Percentiles rank a stretch among this genome's conserved stretches.
These are phyloP conservation scores for Adela reaumurella DNA, from an alignment of 2,888 invertebrate species.

Conservation along the genomic window DNA sequence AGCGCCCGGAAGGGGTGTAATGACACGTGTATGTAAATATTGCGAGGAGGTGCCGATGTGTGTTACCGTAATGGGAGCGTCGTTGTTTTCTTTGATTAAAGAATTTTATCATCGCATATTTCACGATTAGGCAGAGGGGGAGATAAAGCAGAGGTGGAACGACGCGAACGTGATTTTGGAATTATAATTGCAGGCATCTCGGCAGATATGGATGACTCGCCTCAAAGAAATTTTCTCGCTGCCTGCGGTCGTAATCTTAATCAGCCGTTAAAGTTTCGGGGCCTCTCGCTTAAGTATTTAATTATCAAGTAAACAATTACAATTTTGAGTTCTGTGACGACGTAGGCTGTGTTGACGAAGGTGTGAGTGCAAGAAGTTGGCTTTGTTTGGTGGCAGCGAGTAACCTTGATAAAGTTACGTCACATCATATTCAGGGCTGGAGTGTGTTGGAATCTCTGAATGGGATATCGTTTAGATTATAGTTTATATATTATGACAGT, in stretches of 20 bases:
- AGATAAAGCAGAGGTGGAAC: constrained; percentile 48
- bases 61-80: constrained; percentile 44
- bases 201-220: neutral
- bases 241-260: neutral
- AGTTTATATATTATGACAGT: too few relatives aligned
- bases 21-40: constrained; percentile 58
- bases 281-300: too few relatives aligned
- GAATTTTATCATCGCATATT: constrained; percentile 54
- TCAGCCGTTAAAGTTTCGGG: too few relatives aligned
- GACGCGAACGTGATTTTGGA: constrained; percentile 48
- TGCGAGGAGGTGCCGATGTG: constrained; percentile 49
- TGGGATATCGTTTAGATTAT: too few relatives aligned
- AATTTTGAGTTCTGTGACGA: too few relatives aligned
- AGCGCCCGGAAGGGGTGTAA: constrained; percentile 30
- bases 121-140: constrained; percentile 54
- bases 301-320: too few relatives aligned
- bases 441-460: too few relatives aligned
- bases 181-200: constrained; percentile 33
- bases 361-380: too few relatives aligned
- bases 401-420: too few relatives aligned
- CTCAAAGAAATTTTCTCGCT: neutral
- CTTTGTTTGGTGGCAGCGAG: too few relatives aligned
- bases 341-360: too few relatives aligned
- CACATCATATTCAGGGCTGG: too few relatives aligned
- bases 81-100: constrained; percentile 58